Base-by-base conservation (phyloP, 2,797 vertebrate species). In the Sebastes matsubarae region DNA sequence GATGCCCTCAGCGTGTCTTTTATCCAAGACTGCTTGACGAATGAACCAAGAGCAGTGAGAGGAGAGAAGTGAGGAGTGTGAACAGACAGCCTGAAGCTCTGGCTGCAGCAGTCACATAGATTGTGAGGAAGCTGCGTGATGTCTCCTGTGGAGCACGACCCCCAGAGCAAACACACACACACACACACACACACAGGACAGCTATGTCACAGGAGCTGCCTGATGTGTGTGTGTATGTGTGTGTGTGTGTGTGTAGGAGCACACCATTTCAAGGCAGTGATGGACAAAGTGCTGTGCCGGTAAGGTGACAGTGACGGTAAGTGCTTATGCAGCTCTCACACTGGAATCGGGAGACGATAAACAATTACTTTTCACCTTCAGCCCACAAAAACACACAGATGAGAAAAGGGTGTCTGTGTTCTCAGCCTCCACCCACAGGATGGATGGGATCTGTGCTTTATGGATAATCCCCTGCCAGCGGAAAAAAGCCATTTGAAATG, bases 101-200 rank as follows among this genome's bases (percentile, higher is more conserved):
- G 87, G 83, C 79, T 90, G 84, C 90, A 92, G 86, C 89, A 85
- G 94, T 96, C 95, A 94, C 83, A 93, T 67, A 82, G 91, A 95
- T 90, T 94, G 71, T n/a, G 80, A 79, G 83, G 77, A 75, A 42
- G 69, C 88, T 61, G 86, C 24, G 84, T 93, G 95, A 95, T 74
- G 89, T 75, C 87, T 85, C 77, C 79, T 42, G 42, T 81, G 81
- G 81, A 72, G 81, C 84, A 42, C 42, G 72, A 90, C 73, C 82
- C 92, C 87, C 65, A 34, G 5, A 77, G 91, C 87, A 74, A 83
- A 80, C 75, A 70, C 84, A 77, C 83, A 50, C 38, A 36, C 34
- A 77, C 84, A 75, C 36, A 38, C 38, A 42, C 14, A 50, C 42
- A 50, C 38, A 77, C 84, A 76, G 74, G 68, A 85, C 81, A 42